Evolutionary conservation across 2,797 vertebrate genomes (phyloP), one percentile per base, ranked within the genome.

Genomic region (Enteromius argenteus): DNA sequence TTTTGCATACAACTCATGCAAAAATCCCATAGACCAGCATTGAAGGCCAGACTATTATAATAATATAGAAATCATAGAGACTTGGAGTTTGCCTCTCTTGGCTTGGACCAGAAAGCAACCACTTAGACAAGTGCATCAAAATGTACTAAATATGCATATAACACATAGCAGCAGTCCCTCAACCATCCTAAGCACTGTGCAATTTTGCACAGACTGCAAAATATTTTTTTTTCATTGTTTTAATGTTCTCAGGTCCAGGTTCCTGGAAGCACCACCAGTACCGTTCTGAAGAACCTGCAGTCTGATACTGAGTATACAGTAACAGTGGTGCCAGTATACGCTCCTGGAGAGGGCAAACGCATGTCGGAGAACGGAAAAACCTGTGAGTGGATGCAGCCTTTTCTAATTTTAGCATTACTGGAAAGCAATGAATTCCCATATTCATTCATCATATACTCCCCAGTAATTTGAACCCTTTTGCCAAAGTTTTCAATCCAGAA

Each of bases 351-450:
- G 80, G 98, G 98, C 69, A 96, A 94, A 39, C 96, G 97, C 78
- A 91, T 94, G 68, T 97, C 98, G 68, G 97, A 97, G 87, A 97
- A 95, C 13, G 98, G 96, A 90, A 97, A 95, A 92, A 99, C 98
- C 83, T 87, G 98, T 99, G 94, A 98, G 98, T 92, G 4, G 15
- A 19, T 46, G 17, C 19, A 39, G n/a, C 42, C 13, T n/a, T 51
- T 39, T 8, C 23, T 64, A 56, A 39, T 46, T 83, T 72, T 46
- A 72, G 15, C 37, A 32, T 19, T 19, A 35, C 0, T 62, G 56
- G 42, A 73, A 62, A n/a, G 27, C 4, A 23, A 62, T 32, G 0
- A 60, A 60, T 62, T 73, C 37, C 68, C n/a, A n/a, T 49, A 21
- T 1, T 81, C 5, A 64, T 82, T 58, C 32, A 37, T 74, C 58